Evolutionary conservation across 2,113 vertebrate genomes (phyloP).

Genomic region (Takifugu flavidus): DNA sequence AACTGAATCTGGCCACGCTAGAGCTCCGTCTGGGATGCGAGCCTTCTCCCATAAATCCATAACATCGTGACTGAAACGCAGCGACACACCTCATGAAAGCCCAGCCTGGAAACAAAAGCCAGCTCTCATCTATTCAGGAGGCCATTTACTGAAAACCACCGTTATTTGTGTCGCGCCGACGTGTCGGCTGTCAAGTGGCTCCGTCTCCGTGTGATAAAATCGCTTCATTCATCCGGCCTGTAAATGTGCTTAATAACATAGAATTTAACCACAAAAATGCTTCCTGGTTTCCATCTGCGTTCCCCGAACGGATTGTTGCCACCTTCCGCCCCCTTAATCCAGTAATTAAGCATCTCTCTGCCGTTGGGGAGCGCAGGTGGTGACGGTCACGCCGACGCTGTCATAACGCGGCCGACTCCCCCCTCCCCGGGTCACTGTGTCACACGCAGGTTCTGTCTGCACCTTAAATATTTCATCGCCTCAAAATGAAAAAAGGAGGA

Average conservation of each 20-base stretch:
- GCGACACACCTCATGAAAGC: constrained; percentile 28
- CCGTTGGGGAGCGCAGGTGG: constrained; percentile 43
- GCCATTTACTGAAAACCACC: constrained; percentile 25
- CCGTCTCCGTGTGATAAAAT: no score
- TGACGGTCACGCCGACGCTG: constrained; percentile 69
- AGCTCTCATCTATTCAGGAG: constrained; percentile 34
- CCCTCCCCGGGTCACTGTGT: constrained; percentile 70
- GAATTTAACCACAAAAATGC: no score
- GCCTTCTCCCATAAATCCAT: constrained; percentile 60
- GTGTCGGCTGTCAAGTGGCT: no score
- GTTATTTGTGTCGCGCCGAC: constrained; percentile 12
- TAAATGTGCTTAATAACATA: no score
- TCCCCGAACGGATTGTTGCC: constrained; percentile 33
- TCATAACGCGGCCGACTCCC: constrained; percentile 68
- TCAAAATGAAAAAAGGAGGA: constrained; percentile 73
- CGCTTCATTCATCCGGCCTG: no score
- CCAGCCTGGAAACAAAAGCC: constrained; percentile 33
- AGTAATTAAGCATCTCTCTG: constrained; percentile 76
- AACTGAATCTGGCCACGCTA: constrained; percentile 65
- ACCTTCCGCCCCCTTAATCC: constrained; percentile 70
- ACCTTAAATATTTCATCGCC: constrained; percentile 76
- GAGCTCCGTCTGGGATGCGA: constrained; percentile 31
- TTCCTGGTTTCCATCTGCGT: background rate
- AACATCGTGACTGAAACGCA: constrained; percentile 30
- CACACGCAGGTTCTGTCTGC: constrained; percentile 47